These are phyloP conservation scores for Eulemur rufifrons DNA, from an alignment of 2,113 vertebrate genomes.

Conservation along the genomic window DNA sequence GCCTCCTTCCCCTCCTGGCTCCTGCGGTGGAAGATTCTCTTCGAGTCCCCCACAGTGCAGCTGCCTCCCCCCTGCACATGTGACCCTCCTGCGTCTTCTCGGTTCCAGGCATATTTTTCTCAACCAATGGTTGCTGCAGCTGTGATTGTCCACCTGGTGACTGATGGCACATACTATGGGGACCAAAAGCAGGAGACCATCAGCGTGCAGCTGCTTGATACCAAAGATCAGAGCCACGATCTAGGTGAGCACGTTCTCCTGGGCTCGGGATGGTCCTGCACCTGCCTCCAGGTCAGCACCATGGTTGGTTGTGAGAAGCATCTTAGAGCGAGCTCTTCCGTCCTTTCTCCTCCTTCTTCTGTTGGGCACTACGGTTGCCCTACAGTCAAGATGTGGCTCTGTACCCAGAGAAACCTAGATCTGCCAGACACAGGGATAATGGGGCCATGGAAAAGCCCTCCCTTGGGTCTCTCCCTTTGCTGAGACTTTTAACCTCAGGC, in stretches of 20 bases:
- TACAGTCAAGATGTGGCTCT: background rate
- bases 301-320: rapidly evolving
- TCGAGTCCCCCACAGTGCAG: rapidly evolving
- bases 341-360: background rate
- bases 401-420: background rate
- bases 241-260: constrained; percentile 86
- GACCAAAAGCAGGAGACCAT: constrained; percentile 96
- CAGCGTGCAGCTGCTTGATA: constrained; percentile 94
- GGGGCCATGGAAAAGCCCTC: background rate
- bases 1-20: background rate
- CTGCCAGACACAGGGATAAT: background rate
- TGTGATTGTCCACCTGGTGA: constrained; percentile 95
- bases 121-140: constrained; percentile 97
- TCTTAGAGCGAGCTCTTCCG: background rate
- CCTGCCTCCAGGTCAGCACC: background rate
- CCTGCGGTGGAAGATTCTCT: background rate
- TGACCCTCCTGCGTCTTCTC: constrained; percentile 51
- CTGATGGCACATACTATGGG: constrained; percentile 93
- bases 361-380: background rate
- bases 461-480: background rate
- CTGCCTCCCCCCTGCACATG: background rate
- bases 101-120: constrained; percentile 91
- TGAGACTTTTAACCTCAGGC: background rate
- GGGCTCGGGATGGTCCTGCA: background rate
- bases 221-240: constrained; percentile 92